Conservation (phyloP, 2,113 vertebrate genomes). For the zebrafish (Danio rerio) region DNA sequence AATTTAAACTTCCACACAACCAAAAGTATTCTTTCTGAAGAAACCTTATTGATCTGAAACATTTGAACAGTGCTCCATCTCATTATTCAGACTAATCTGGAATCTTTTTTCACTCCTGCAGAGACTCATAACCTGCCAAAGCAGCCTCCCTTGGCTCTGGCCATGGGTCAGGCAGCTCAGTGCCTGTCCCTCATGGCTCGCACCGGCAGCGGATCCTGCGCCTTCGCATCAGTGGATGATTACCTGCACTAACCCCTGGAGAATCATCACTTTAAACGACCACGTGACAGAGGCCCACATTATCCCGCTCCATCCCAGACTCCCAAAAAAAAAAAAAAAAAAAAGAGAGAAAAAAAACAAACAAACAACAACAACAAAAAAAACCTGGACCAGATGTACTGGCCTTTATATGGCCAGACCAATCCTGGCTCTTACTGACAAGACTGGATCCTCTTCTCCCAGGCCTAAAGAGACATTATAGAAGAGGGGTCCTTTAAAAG, state of each 20-base stretch:
- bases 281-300: constrained; percentile 32
- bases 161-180: constrained; percentile 94
- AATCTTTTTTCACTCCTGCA: constrained; percentile 49
- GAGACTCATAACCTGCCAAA: constrained; percentile 99
- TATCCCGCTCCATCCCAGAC: constrained; percentile 36
- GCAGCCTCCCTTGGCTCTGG: constrained; percentile 95
- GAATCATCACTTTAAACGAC: constrained; percentile 35
- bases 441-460: constrained; percentile 53
- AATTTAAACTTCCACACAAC: too few relatives aligned
- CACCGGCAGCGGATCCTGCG: constrained; percentile 93
- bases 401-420: constrained; percentile 44
- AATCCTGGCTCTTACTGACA: constrained; percentile 43
- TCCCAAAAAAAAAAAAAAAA: constrained; percentile 14
- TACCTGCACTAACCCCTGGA: constrained; percentile 88
- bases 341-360: not conserved
- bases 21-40: too few relatives aligned
- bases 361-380: too few relatives aligned
- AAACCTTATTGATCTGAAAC: too few relatives aligned
- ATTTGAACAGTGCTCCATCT: too few relatives aligned
- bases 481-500: constrained; percentile 58
- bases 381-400: constrained; percentile 36
- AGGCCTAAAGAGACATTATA: constrained; percentile 56
- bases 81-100: too few relatives aligned
- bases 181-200: constrained; percentile 98
- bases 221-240: constrained; percentile 96